Conservation (phyloP, 2,888 invertebrate species). For the Clunio marinus region DNA sequence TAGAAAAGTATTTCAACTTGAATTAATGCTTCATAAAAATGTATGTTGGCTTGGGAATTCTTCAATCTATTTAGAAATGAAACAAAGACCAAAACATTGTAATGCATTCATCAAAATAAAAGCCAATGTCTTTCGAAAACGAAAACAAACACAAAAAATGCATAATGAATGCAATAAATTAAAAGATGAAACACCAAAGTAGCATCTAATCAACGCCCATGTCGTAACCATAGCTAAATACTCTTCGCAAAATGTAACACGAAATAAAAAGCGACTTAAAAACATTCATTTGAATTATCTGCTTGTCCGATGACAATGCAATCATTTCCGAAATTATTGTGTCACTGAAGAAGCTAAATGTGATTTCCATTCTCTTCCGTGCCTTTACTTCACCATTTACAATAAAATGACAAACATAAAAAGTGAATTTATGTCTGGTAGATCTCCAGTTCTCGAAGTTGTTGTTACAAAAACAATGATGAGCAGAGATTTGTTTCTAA, state of each 20-base stretch:
- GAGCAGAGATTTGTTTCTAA: too few relatives aligned
- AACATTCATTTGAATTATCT: background rate
- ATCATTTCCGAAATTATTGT: conserved; percentile 10
- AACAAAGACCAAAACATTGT: background rate
- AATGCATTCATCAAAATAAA: too few relatives aligned
- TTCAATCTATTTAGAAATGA: background rate
- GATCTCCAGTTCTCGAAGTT: background rate
- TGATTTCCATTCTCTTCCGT: background rate
- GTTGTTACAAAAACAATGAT: too few relatives aligned
- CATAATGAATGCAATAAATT: conserved; percentile 1
- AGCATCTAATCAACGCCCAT: background rate
- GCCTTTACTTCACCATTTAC: background rate
- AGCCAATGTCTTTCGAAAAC: background rate
- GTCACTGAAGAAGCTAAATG: background rate
- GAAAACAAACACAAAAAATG: background rate
- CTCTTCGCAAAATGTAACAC: background rate
- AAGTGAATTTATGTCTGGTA: background rate
- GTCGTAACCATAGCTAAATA: background rate
- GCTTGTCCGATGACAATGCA: background rate
- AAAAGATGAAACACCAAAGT: too few relatives aligned
- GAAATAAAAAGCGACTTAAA: background rate
- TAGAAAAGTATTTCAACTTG: too few relatives aligned
- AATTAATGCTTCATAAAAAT: too few relatives aligned
- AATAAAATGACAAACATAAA: background rate
- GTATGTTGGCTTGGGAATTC: conserved; percentile 4